phyloP scores from a whole-genome alignment of 2,113 vertebrate genomes.

The Lichenostomus cassidix region DNA sequence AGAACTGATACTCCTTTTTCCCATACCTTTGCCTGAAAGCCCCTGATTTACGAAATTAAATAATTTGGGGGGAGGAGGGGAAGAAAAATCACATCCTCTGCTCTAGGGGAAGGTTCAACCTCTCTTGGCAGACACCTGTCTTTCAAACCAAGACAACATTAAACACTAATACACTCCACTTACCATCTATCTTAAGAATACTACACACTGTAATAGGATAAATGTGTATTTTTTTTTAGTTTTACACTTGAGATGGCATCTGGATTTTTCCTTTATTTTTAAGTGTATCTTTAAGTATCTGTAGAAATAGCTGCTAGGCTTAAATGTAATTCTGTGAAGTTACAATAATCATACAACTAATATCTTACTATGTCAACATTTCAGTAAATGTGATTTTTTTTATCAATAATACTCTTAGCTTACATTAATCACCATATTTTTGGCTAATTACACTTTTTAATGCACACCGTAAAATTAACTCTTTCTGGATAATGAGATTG shows the following conservation, averaged over 20 bases:
- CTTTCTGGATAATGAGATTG: background rate
- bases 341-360: background rate
- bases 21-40: too few relatives aligned
- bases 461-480: background rate
- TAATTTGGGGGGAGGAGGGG: too few relatives aligned
- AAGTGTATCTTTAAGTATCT: background rate
- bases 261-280: background rate
- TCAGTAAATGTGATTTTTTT: background rate
- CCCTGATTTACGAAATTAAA: too few relatives aligned
- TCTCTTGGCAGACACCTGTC: too few relatives aligned
- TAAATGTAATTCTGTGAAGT: background rate
- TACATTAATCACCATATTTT: background rate
- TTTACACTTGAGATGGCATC: background rate
- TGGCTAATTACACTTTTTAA: background rate
- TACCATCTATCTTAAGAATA: background rate
- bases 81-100: too few relatives aligned
- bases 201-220: background rate
- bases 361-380: background rate
- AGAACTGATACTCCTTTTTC: too few relatives aligned
- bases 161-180: background rate
- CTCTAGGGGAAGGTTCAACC: too few relatives aligned
- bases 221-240: background rate
- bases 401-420: background rate
- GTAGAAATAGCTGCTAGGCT: background rate
- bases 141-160: too few relatives aligned